Percentiles rank a stretch among this genome's conserved stretches.
Evolutionary conservation across 2,113 vertebrate species (phyloP).

Genomic region (Grantiella picta): DNA sequence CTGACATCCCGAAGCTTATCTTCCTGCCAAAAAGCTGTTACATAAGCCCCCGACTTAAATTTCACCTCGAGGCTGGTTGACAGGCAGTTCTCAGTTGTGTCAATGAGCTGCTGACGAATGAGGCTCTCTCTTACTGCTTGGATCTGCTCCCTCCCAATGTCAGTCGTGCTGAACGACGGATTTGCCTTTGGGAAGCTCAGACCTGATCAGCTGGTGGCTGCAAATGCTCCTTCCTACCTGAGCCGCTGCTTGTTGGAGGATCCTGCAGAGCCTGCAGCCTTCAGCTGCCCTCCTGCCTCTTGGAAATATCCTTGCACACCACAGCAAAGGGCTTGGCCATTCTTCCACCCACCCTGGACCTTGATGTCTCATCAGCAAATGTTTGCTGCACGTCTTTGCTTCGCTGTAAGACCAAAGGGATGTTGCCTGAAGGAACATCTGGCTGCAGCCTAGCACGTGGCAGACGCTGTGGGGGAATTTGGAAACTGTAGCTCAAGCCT

Average conservation of each 20-base stretch:
- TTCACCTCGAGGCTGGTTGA: background rate
- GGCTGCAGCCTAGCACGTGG: background rate
- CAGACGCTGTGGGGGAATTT: background rate
- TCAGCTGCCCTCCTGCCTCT: background rate
- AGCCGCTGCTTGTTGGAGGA: background rate
- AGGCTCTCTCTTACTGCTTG: background rate
- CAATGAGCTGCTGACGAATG: background rate
- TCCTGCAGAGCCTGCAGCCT: background rate
- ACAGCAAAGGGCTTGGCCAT: fast-evolving
- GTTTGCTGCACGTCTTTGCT: background rate
- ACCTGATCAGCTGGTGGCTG: background rate
- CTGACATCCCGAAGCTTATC: background rate
- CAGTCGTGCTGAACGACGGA: fast-evolving
- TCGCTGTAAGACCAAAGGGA: background rate
- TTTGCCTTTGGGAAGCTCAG: background rate
- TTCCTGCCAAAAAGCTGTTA: slow-evolving; percentile 47
- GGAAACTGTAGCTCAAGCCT: background rate
- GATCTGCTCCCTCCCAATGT: background rate
- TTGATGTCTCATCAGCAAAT: background rate
- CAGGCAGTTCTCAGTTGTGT: slow-evolving; percentile 19
- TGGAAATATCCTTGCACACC: background rate
- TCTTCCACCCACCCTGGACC: background rate
- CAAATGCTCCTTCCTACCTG: background rate
- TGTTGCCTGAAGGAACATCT: background rate
- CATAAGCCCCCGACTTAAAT: slow-evolving; percentile 29